A percentile compares a stretch with the other conserved stretches of the same genome.
These are phyloP conservation scores for Hemicordylus capensis DNA, from an alignment of 2,113 vertebrate genomes.

Conservation along the genomic window DNA sequence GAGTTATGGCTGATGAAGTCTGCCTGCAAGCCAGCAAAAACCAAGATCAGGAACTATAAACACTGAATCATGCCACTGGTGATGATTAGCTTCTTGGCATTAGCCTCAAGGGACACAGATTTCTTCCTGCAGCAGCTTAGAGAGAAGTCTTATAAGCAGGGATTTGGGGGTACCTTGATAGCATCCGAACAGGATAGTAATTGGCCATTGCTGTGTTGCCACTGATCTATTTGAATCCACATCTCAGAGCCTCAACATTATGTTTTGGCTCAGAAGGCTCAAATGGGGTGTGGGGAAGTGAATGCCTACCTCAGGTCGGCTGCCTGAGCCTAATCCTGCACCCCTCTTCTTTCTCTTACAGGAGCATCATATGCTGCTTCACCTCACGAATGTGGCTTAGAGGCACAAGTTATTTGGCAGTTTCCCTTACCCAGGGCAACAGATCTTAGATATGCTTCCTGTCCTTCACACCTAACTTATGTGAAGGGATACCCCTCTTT, in stretches of 20 bases:
- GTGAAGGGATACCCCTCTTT: too few species aligned
- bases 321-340: too few species aligned
- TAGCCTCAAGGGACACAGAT: neutral
- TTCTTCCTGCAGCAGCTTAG: neutral
- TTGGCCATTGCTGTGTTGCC: neutral
- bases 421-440: neutral
- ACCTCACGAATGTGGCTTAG: neutral
- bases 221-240: neutral
- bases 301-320: neutral
- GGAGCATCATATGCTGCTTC: neutral
- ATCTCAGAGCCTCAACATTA: neutral
- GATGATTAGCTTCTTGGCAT: conserved; percentile 44
- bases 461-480: too few species aligned
- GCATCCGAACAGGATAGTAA: neutral
- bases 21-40: conserved; percentile 57
- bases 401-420: neutral
- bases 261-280: neutral
- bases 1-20: conserved; percentile 64
- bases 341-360: neutral
- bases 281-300: neutral
- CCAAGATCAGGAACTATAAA: conserved; percentile 39
- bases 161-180: neutral
- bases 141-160: conserved; percentile 12
- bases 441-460: neutral
- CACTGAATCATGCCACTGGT: conserved; percentile 46